phyloP scores from a whole-genome alignment of 2,113 vertebrate genomes.

The Pelecanus crispus region DNA sequence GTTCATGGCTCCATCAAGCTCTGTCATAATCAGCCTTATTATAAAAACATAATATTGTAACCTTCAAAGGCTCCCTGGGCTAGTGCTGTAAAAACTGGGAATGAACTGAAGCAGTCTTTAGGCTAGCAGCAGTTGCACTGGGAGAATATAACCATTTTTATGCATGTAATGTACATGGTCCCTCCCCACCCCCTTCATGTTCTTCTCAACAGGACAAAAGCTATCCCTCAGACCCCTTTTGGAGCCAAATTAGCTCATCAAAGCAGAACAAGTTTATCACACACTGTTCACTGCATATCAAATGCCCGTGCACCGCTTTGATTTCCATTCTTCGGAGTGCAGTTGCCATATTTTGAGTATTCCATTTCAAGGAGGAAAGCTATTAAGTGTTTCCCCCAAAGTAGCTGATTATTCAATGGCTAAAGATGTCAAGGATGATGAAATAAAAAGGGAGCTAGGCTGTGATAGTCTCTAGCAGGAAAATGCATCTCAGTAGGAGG shows the following conservation, averaged over 20 bases:
- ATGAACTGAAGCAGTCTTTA: slow-evolving; percentile 39
- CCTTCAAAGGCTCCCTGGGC: slow-evolving; percentile 60
- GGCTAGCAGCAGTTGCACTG: slow-evolving; percentile 42
- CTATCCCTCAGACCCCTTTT: slow-evolving; percentile 31
- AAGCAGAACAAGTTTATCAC: slow-evolving; percentile 33
- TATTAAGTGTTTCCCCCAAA: slow-evolving; percentile 46
- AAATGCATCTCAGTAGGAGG: slow-evolving; percentile 25
- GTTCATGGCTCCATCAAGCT: slow-evolving; percentile 41
- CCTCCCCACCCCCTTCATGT: background rate
- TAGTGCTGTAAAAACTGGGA: slow-evolving; percentile 46
- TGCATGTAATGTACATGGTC: slow-evolving; percentile 3
- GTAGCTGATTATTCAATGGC: slow-evolving; percentile 43
- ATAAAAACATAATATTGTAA: slow-evolving; percentile 57
- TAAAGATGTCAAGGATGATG: slow-evolving; percentile 55
- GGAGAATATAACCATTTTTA: slow-evolving; percentile 48
- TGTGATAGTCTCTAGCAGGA: background rate
- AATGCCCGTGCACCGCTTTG: slow-evolving; percentile 10
- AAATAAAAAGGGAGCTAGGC: slow-evolving; percentile 13
- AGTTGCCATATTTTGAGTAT: slow-evolving; percentile 47
- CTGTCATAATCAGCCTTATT: slow-evolving; percentile 55
- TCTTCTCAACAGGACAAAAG: slow-evolving; percentile 28
- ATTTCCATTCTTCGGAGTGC: slow-evolving; percentile 27
- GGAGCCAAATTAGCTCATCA: slow-evolving; percentile 55
- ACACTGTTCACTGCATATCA: slow-evolving; percentile 14
- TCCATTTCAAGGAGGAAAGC: slow-evolving; percentile 56